A percentile compares a stretch with the other conserved stretches of the same genome.
Conservation (phyloP, 2,113 vertebrate species). For the Lutjanus erythropterus region DNA sequence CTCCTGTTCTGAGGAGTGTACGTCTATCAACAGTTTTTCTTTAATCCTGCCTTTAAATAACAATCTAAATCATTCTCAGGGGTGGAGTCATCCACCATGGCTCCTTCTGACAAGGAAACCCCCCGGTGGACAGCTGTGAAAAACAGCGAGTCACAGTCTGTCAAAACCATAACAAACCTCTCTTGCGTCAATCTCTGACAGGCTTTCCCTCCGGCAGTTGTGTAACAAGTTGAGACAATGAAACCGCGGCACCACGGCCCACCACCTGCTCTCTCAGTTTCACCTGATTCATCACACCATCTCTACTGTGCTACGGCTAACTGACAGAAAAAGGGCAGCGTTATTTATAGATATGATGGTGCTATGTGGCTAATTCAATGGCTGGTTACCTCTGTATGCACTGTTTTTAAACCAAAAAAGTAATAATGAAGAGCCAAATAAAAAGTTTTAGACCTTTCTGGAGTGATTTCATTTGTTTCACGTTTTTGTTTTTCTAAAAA, state of each 20-base stretch:
- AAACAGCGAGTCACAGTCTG: conserved; percentile 70
- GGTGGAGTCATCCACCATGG: conserved; percentile 34
- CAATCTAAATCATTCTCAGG: conserved; percentile 21
- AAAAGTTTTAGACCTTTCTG: neutral
- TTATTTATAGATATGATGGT: conserved; percentile 47
- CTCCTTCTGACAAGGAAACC: conserved; percentile 33
- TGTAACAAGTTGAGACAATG: conserved; percentile 76
- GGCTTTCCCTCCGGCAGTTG: conserved; percentile 65
- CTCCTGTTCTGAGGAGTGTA: neutral
- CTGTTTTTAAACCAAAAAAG: neutral
- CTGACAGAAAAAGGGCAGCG: neutral
- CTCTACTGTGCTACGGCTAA: neutral
- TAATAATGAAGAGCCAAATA: neutral
- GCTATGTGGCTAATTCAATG: conserved; percentile 17
- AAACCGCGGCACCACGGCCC: conserved; percentile 35
- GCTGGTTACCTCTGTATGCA: neutral
- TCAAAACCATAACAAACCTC: conserved; percentile 77
- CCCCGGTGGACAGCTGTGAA: conserved; percentile 65
- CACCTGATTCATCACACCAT: conserved; percentile 66
- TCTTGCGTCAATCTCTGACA: conserved; percentile 67
- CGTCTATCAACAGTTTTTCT: neutral
- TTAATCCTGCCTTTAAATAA: conserved; percentile 19
- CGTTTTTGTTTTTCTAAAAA: neutral
- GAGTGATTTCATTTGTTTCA: neutral
- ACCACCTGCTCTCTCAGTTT: conserved; percentile 72